Evolutionary conservation across 2,888 invertebrate species (phyloP).

Genomic region (Limnephilus rhombicus): DNA sequence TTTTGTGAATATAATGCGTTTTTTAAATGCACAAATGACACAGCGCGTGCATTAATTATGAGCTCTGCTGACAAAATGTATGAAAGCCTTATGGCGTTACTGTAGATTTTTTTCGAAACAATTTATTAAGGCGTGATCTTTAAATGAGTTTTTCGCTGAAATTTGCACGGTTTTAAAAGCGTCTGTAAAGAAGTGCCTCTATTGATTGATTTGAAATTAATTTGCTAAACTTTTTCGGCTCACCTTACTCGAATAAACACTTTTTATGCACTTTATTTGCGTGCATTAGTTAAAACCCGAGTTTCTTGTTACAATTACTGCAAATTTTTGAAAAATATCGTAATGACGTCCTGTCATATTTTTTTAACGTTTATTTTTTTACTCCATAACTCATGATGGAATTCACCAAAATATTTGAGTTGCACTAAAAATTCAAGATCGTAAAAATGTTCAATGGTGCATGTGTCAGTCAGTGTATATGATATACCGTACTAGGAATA

Average conservation of each 20-base stretch:
- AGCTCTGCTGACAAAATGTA: conserved; percentile 3
- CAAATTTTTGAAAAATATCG: neutral
- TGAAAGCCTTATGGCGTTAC: neutral
- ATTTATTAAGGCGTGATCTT: neutral
- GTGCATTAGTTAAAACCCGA: neutral
- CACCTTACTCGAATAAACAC: neutral
- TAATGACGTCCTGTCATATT: neutral
- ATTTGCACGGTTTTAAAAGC: neutral
- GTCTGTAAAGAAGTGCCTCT: neutral
- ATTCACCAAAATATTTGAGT: neutral
- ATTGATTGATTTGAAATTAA: neutral
- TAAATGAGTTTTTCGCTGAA: neutral
- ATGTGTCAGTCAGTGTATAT: neutral
- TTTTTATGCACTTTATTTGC: neutral
- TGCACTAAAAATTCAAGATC: neutral
- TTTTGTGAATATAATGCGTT: conserved; percentile 18
- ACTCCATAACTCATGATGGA: neutral
- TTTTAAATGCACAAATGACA: conserved; percentile 48
- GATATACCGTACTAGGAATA: neutral
- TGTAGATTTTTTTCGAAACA: neutral
- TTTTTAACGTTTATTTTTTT: neutral
- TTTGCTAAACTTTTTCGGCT: neutral
- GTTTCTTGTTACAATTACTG: neutral
- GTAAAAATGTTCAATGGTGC: neutral
- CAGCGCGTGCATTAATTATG: conserved; percentile 26